phyloP scores from a whole-genome alignment of 64 coral and sea anemone species.

The Anthopleura sola region DNA sequence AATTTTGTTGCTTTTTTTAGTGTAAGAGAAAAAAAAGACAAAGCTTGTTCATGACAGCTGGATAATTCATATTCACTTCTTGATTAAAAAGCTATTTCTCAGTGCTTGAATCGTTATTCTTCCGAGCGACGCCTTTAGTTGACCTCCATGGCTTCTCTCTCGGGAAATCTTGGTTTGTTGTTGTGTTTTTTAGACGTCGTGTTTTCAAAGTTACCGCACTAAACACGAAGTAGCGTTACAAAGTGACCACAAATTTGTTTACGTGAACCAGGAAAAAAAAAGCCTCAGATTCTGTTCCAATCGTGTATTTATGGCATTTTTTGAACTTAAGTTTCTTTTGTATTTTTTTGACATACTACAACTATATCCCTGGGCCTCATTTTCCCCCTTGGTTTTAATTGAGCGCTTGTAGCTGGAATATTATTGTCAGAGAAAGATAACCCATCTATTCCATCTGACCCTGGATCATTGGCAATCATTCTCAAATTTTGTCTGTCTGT shows the following conservation, averaged over 20 bases:
- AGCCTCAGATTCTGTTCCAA: not conserved
- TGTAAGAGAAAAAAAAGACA: not conserved
- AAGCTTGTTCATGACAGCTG: slow-evolving; percentile 21
- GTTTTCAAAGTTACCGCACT: slow-evolving; percentile 28
- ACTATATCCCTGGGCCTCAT: not conserved
- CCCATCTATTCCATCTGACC: not conserved
- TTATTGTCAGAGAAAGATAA: not conserved
- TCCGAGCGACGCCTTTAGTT: not conserved
- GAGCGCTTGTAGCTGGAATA: not conserved
- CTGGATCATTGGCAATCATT: not conserved
- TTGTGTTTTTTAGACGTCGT: not conserved
- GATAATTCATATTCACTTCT: slow-evolving; percentile 19
- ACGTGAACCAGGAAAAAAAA: not conserved
- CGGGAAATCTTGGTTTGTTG: not conserved
- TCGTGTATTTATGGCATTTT: not conserved
- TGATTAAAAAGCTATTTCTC: slow-evolving; percentile 8
- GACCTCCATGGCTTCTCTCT: not conserved
- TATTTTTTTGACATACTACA: not conserved
- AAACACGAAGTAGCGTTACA: slow-evolving; percentile 2
- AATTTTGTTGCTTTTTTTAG: slow-evolving; percentile 2
- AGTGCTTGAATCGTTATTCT: not conserved
- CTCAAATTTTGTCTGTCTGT: not conserved
- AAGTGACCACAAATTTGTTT: slow-evolving; percentile 9
- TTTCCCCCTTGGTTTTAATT: not conserved
- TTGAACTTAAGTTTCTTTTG: not conserved